A percentile compares a stretch with the other conserved stretches of the same genome.
Conservation (phyloP, 2,113 vertebrate genomes). For the Canis aureus region DNA sequence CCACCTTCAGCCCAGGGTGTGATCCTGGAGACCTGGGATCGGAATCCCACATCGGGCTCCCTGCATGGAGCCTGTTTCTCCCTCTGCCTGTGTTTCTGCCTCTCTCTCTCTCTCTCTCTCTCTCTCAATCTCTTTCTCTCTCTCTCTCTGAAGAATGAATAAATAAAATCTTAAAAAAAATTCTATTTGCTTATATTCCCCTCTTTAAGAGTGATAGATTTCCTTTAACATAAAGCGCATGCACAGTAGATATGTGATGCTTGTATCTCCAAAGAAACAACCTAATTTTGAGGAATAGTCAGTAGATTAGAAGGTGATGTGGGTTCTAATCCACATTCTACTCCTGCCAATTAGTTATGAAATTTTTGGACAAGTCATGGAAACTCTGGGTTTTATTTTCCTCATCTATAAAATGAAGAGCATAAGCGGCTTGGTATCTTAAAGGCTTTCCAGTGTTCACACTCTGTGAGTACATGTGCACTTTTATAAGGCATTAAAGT, state of each 20-base stretch:
- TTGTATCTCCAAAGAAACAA: neutral
- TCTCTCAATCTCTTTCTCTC: no score
- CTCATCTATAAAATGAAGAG: neutral
- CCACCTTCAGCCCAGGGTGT: no score
- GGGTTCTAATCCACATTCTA: neutral
- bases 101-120: no score
- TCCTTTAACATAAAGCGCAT: neutral
- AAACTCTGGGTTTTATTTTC: neutral
- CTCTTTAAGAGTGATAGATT: neutral
- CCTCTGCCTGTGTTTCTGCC: no score
- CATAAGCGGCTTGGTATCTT: neutral
- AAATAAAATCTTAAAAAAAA: neutral
- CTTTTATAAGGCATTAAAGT: neutral
- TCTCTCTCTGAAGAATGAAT: no score
- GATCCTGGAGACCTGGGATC: no score
- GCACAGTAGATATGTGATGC: neutral
- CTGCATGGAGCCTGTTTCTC: no score
- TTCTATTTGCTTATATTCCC: neutral
- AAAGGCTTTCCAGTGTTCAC: neutral
- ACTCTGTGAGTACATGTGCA: neutral
- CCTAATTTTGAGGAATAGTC: neutral
- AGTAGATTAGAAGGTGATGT: neutral
- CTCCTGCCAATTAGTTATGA: neutral
- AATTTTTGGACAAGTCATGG: neutral
- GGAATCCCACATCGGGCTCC: no score